Conservation (phyloP, 2,888 invertebrate species). For the Cryptocheilus praepositus region DNA sequence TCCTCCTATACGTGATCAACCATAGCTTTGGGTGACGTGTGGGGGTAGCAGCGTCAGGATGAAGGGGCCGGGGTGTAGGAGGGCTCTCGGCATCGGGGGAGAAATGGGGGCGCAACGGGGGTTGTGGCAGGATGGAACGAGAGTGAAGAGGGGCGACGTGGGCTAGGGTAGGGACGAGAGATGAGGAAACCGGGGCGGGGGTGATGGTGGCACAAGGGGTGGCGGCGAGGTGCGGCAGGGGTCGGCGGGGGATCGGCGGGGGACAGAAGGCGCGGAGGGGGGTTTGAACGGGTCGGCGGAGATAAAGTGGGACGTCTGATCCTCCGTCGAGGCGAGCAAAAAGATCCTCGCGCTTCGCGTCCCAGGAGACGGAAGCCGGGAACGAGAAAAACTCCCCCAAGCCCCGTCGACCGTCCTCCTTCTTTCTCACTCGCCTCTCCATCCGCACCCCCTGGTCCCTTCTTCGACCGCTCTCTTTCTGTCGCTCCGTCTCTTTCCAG, state of each 20-base stretch:
- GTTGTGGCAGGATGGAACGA: constrained; percentile 75
- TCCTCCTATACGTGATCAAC: constrained; percentile 73
- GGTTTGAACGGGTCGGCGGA: constrained; percentile 73
- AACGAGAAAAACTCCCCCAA: constrained; percentile 75
- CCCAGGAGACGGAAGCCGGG: constrained; percentile 71
- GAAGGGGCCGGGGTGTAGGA: constrained; percentile 76
- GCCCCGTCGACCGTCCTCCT: constrained; percentile 70
- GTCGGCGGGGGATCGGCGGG: constrained; percentile 77
- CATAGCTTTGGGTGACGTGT: constrained; percentile 59
- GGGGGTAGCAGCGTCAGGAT: constrained; percentile 58
- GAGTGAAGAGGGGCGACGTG: constrained; percentile 75
- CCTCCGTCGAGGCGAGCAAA: constrained; percentile 74
- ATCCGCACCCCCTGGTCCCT: constrained; percentile 74
- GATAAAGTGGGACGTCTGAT: constrained; percentile 75
- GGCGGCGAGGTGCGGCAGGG: constrained; percentile 71
- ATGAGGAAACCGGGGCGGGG: constrained; percentile 71
- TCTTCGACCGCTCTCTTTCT: constrained; percentile 70
- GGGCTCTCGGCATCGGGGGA: constrained; percentile 66
- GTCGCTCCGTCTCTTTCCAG: constrained; percentile 64
- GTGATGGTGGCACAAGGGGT: constrained; percentile 64
- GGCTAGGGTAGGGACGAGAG: constrained; percentile 70
- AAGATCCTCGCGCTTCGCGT: constrained; percentile 72
- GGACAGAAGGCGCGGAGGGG: constrained; percentile 68
- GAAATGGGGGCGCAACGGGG: constrained; percentile 71
- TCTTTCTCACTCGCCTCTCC: constrained; percentile 73